A percentile compares a stretch with the other conserved stretches of the same genome.
These are phyloP conservation scores for Frankliniella intonsa DNA, from an alignment of 2,888 invertebrate genomes.

Conservation along the genomic window DNA sequence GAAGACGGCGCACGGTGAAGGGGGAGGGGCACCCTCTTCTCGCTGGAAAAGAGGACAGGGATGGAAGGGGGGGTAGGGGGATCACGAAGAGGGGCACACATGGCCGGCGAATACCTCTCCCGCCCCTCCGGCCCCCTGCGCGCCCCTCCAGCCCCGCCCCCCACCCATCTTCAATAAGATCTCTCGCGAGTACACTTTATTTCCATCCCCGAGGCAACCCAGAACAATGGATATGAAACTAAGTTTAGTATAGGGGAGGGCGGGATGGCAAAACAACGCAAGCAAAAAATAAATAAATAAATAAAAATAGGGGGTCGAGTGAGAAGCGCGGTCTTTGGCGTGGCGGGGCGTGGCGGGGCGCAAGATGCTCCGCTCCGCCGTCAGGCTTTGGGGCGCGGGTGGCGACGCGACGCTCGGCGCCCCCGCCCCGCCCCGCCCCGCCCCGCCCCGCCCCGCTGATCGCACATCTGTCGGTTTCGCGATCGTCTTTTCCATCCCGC, in stretches of 20 bases:
- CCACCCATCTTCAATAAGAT: conserved; percentile 3
- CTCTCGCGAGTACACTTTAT: not conserved
- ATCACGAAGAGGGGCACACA: not conserved
- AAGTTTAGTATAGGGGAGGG: not conserved
- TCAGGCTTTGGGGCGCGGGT: not conserved
- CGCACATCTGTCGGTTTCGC: too few species aligned
- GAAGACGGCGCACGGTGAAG: too few species aligned
- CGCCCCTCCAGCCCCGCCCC: not conserved
- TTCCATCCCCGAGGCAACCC: not conserved
- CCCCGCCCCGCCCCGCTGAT: too few species aligned
- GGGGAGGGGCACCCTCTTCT: not conserved
- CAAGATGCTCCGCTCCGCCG: not conserved
- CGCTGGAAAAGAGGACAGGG: not conserved
- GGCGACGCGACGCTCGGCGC: not conserved
- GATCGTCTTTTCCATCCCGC: too few species aligned
- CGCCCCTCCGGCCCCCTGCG: not conserved
- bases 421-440: not conserved
- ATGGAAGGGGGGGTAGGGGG: not conserved
- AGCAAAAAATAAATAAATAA: too few species aligned
- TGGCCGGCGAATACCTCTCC: not conserved
- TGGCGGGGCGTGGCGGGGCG: not conserved
- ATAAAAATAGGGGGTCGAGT: too few species aligned
- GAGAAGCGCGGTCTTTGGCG: not conserved
- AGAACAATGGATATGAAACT: conserved; percentile 20
- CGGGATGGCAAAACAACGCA: not conserved